These are phyloP conservation scores for Callinectes sapidus DNA, from an alignment of 2,888 invertebrate genomes.

Conservation along the genomic window DNA sequence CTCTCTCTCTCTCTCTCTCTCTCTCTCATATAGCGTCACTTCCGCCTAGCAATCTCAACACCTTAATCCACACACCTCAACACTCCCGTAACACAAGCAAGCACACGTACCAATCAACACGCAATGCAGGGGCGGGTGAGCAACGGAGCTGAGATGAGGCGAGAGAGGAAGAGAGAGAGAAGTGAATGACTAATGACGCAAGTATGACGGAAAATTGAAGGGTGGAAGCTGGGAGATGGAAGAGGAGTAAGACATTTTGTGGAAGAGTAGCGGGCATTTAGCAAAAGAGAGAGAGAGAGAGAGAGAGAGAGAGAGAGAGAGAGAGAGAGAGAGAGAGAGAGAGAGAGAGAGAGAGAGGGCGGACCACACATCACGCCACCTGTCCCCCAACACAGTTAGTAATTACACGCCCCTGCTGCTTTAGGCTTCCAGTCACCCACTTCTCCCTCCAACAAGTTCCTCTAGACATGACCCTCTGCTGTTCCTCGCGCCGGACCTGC, in stretches of 20 bases:
- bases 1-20: slow-evolving; percentile 35
- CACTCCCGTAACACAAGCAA: background rate
- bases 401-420: slow-evolving; percentile 8
- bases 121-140: background rate
- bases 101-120: background rate
- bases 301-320: background rate
- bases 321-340: slow-evolving; percentile 3
- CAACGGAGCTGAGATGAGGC: background rate
- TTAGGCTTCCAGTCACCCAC: slow-evolving; percentile 9
- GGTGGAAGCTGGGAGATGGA: background rate
- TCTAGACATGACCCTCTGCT: background rate
- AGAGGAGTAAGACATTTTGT: no score
- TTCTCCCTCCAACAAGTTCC: background rate
- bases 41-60: background rate
- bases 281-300: background rate
- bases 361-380: slow-evolving; percentile 24
- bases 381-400: background rate
- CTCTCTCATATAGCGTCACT: background rate
- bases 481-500: background rate
- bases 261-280: no score
- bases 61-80: background rate
- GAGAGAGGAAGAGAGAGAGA: background rate
- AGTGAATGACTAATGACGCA: background rate
- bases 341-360: background rate
- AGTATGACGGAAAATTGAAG: background rate